These are phyloP conservation scores for Mus caroli DNA, from an alignment of 2,797 vertebrate species.

Conservation along the genomic window DNA sequence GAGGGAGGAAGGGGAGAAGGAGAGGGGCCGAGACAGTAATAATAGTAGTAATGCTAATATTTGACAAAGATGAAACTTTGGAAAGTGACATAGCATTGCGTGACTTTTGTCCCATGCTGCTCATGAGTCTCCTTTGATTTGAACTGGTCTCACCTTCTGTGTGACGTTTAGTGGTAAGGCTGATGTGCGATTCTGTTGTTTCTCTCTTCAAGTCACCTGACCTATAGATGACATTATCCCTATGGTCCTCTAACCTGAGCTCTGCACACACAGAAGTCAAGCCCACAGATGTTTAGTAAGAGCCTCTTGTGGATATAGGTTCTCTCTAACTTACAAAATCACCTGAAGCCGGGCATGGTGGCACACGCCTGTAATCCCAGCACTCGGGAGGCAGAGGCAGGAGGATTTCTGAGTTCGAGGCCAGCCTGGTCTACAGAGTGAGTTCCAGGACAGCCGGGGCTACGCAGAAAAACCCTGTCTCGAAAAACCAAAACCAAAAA, in stretches of 20 bases:
- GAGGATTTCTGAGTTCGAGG: background rate
- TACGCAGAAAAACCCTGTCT: no score
- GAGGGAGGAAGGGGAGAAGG: background rate
- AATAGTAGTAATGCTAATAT: background rate
- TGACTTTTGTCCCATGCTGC: background rate
- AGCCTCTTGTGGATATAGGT: background rate
- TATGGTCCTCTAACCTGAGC: background rate
- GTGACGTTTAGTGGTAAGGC: slow-evolving; percentile 2
- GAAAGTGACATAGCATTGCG: background rate
- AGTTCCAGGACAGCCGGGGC: no score
- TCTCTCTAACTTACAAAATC: background rate
- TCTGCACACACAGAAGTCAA: background rate
- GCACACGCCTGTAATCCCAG: background rate
- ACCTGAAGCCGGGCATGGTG: slow-evolving; percentile 46
- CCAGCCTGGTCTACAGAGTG: background rate
- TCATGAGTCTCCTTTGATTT: background rate
- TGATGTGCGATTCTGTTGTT: background rate
- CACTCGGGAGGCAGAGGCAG: background rate
- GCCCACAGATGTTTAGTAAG: slow-evolving; percentile 37
- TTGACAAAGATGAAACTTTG: slow-evolving; percentile 1
- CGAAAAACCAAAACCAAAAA: no score
- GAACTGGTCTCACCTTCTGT: background rate
- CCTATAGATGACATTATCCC: background rate
- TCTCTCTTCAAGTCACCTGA: background rate
- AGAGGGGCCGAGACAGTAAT: background rate